A percentile compares a stretch with the other conserved stretches of the same genome.
Evolutionary conservation across 2,113 vertebrate species (phyloP).

Genomic region (Azemiops feae): DNA sequence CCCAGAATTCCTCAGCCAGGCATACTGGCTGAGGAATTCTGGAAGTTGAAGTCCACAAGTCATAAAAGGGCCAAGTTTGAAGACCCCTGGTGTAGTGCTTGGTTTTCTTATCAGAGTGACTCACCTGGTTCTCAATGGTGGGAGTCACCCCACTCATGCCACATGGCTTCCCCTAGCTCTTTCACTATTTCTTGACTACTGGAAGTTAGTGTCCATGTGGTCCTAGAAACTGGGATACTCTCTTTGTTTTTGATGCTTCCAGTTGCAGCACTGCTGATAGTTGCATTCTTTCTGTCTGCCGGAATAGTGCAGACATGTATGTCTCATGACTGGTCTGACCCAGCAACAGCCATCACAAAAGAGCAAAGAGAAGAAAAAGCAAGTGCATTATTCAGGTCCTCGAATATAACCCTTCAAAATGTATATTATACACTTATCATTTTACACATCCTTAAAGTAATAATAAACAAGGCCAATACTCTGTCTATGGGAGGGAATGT

Average conservation of each 20-base stretch:
- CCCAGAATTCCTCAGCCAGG: too few species aligned
- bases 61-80: too few species aligned
- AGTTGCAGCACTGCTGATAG: neutral
- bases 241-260: neutral
- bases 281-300: too few species aligned
- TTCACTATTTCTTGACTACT: neutral
- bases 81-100: neutral
- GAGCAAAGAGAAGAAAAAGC: neutral
- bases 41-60: too few species aligned
- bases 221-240: neutral
- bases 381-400: neutral
- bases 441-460: too few species aligned
- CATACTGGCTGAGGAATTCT: too few species aligned
- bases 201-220: neutral
- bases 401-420: too few species aligned
- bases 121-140: neutral
- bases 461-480: too few species aligned
- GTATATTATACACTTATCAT: too few species aligned
- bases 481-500: too few species aligned
- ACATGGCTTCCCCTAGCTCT: neutral
- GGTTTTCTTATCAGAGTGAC: neutral
- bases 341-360: neutral
- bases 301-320: neutral
- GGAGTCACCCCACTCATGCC: neutral
- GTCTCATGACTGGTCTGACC: neutral